A percentile compares a stretch with the other conserved stretches of the same genome.
These are phyloP conservation scores for Oreochromis tanganicae DNA, from an alignment of 2,113 vertebrate genomes.

Conservation along the genomic window DNA sequence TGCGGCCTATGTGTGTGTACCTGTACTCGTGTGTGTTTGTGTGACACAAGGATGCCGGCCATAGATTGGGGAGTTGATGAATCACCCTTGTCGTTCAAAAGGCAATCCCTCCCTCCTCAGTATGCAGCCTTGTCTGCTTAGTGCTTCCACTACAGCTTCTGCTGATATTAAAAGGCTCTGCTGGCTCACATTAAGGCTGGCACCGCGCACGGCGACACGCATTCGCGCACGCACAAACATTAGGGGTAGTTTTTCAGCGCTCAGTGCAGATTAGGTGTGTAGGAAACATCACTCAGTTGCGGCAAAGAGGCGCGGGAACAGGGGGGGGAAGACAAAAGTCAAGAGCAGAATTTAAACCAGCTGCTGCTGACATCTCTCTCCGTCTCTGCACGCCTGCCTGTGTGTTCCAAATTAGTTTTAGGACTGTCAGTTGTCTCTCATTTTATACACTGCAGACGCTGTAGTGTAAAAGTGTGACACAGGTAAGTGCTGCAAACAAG, in stretches of 20 bases:
- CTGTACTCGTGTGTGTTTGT: neutral
- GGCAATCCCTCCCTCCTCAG: constrained; percentile 77
- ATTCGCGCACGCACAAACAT: constrained; percentile 53
- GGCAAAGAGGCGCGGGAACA: constrained; percentile 8
- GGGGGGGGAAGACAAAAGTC: constrained; percentile 51
- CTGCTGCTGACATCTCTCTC: constrained; percentile 46
- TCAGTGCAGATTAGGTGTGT: constrained; percentile 69
- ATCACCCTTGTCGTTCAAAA: constrained; percentile 70
- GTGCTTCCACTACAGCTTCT: constrained; percentile 57
- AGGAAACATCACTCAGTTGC: constrained; percentile 67
- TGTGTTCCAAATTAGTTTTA: constrained; percentile 39
- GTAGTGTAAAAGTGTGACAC: neutral
- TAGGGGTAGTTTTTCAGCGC: constrained; percentile 64
- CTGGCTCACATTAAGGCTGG: constrained; percentile 71
- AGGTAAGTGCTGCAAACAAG: neutral
- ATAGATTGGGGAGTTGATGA: constrained; percentile 75
- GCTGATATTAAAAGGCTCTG: constrained; percentile 77
- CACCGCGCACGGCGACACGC: constrained; percentile 19
- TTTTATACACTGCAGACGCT: neutral
- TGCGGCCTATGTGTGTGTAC: neutral
- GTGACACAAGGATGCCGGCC: constrained; percentile 47
- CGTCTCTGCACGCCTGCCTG: constrained; percentile 5
- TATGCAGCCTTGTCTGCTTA: constrained; percentile 75
- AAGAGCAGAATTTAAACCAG: constrained; percentile 68
- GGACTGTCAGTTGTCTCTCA: constrained; percentile 36